These are phyloP conservation scores for Psylliodes chrysocephalus DNA, from an alignment of 2,888 invertebrate genomes.

Conservation along the genomic window DNA sequence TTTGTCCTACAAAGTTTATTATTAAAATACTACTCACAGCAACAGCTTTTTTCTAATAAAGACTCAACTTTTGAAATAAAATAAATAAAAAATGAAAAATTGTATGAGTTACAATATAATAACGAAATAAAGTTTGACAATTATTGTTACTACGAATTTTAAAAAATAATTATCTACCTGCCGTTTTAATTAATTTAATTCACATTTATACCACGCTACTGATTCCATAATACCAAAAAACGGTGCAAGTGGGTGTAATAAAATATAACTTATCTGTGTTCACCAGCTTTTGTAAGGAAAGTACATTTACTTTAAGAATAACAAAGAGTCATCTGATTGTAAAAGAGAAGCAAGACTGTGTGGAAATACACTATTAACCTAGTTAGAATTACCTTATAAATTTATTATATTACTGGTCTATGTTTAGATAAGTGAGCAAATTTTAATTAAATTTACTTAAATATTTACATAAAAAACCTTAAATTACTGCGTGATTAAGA, in stretches of 20 bases:
- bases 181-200: too few species aligned
- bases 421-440: constrained; percentile 1
- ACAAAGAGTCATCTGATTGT: neutral
- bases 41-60: too few species aligned
- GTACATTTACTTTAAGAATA: constrained; percentile 1
- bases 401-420: neutral
- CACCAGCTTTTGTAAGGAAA: neutral
- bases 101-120: too few species aligned
- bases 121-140: too few species aligned
- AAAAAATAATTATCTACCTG: neutral
- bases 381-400: neutral
- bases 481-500: too few species aligned
- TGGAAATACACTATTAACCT: constrained; percentile 3
- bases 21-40: too few species aligned
- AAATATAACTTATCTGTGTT: neutral
- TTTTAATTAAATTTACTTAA: constrained; percentile 1
- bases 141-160: too few species aligned
- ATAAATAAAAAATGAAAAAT: too few species aligned
- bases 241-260: neutral
- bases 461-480: too few species aligned
- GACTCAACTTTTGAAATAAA: too few species aligned
- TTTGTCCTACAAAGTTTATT: too few species aligned
- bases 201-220: neutral
- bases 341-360: neutral
- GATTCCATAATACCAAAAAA: neutral